Base-by-base conservation (phyloP, 1,140 invertebrate species). In the Lysiphlebus fabarum region DNA sequence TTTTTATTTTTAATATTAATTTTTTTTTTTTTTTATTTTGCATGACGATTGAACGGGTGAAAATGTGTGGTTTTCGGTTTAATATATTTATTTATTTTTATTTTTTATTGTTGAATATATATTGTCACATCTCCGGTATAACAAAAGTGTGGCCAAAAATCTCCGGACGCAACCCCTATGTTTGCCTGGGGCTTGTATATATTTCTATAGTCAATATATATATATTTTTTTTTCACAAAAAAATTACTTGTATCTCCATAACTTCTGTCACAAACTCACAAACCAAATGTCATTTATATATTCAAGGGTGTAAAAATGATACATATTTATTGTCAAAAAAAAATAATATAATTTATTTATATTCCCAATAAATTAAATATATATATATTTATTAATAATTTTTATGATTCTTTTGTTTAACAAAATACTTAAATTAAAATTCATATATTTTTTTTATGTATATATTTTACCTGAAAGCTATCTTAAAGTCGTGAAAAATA, bases 1-100 rank as follows among this genome's bases (percentile, higher is more conserved):
- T 26, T 26, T 26, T 26, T 72, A n/a, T 74, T 72, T 70, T 67
- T 69, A 75, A 76, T 76, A 78, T 77, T 77, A 76, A 78, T 77
- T 78, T 70, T 70, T n/a, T n/a, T n/a, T n/a, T n/a, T n/a, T n/a
- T n/a, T n/a, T n/a, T n/a, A n/a, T n/a, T n/a, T 37, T n/a, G 45
- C 2, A 17, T 17, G 36, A 14, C 37, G n/a, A n/a, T 38, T 44
- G 26, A 33, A 55, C 42, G 53, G 26, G 53, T 40, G 14, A 6
- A 34, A 37, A 51, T 38, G 38, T 4, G 26, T 12, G 48, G 4
- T 42, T 56, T 54, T 47, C 44, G 6, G 9, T 42, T 50, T 14
- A 26, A 43, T 59, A 43, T 59, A n/a, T 48, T 17, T 37, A 11
- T 43, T 67, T n/a, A n/a, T 71, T 70, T 59, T 56, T 56, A 62